A percentile compares a stretch with the other conserved stretches of the same genome.
Conservation (phyloP, 2,888 invertebrate genomes). For the Stenodera caucasica region DNA sequence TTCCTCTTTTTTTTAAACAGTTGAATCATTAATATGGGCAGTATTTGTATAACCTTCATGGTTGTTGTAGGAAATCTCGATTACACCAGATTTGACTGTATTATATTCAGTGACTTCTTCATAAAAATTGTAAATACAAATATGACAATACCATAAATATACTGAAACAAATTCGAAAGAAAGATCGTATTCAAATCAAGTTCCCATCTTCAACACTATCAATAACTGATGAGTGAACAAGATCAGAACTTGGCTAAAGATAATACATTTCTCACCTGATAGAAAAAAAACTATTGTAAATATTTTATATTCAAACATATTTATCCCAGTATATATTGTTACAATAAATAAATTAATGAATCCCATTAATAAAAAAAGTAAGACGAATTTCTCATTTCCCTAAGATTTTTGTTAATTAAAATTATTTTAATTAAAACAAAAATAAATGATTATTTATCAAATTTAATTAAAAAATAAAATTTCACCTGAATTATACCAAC, state of each 20-base stretch:
- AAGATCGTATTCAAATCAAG: no score
- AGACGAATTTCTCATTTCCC: constrained; percentile 42
- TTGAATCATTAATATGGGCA: constrained; percentile 7
- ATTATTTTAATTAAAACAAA: constrained; percentile 29
- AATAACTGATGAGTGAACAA: no score
- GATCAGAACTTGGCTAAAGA: no score
- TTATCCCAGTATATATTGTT: constrained; percentile 42
- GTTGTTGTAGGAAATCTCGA: constrained; percentile 37
- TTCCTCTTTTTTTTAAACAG: no score
- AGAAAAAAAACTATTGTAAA: constrained; percentile 27
- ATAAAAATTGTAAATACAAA: constrained; percentile 43
- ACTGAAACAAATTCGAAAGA: constrained; percentile 33
- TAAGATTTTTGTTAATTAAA: no score
- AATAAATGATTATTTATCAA: constrained; percentile 5
- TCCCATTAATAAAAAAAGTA: constrained; percentile 42
- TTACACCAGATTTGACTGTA: constrained; percentile 41
- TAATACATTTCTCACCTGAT: constrained; percentile 44
- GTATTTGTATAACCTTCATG: constrained; percentile 13
- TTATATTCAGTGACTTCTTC: constrained; percentile 43
- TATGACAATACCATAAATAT: constrained; percentile 42
- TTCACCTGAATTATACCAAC: constrained; percentile 30
- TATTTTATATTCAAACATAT: constrained; percentile 35
- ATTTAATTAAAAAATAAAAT: background rate
- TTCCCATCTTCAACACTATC: no score
- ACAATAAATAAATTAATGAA: constrained; percentile 40